These are phyloP conservation scores for Mobula hypostoma DNA, from an alignment of 2,113 vertebrate genomes.

Conservation along the genomic window DNA sequence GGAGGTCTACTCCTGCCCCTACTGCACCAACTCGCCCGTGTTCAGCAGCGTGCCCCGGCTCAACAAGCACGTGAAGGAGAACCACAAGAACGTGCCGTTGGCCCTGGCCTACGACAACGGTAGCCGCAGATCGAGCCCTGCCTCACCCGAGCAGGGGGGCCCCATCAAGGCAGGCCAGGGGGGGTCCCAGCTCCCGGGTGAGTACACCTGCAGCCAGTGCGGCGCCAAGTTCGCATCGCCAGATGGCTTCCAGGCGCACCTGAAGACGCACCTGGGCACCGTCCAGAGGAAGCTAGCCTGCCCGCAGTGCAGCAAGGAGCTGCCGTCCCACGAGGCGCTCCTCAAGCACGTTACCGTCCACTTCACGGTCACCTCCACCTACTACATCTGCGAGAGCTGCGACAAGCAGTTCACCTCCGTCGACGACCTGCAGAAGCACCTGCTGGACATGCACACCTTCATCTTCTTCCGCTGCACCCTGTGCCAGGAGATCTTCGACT, in stretches of 20 bases:
- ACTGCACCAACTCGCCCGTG: conserved; percentile 94
- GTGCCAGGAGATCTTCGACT: conserved; percentile 97
- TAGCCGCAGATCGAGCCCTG: conserved; percentile 78
- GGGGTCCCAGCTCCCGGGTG: conserved; percentile 70
- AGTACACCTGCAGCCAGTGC: conserved; percentile 94
- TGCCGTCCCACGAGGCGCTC: conserved; percentile 91
- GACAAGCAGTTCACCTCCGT: conserved; percentile 98
- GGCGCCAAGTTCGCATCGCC: conserved; percentile 87
- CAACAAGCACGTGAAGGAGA: conserved; percentile 96
- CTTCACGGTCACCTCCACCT: conserved; percentile 94
- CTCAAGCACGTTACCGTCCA: conserved; percentile 94
- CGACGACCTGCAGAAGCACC: conserved; percentile 94
- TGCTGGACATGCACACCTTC: conserved; percentile 97
- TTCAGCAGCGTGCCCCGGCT: conserved; percentile 93
- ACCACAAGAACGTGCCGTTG: conserved; percentile 97
- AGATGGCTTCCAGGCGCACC: conserved; percentile 92
- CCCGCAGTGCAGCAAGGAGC: conserved; percentile 97
- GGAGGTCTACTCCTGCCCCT: conserved; percentile 94
- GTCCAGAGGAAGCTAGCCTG: conserved; percentile 79
- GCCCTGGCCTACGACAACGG: conserved; percentile 94
- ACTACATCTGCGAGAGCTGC: conserved; percentile 97
- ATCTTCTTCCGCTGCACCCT: conserved; percentile 96
- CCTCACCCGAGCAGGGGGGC: conserved; percentile 82
- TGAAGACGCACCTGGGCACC: conserved; percentile 89
- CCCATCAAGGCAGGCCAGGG: conserved; percentile 80